Conservation (phyloP, 2,888 invertebrate species). For the Charanyca ferruginea region DNA sequence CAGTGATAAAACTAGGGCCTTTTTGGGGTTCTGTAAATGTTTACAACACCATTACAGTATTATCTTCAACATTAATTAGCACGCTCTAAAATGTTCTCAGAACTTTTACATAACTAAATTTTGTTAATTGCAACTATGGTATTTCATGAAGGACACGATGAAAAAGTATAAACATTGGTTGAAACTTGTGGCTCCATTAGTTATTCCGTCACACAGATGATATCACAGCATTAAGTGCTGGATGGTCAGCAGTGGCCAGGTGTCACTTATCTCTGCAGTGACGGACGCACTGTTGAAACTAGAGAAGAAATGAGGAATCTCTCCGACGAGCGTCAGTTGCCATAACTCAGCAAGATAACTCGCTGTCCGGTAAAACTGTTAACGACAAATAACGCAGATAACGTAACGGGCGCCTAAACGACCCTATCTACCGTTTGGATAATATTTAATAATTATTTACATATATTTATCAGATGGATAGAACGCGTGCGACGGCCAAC, state of each 20-base stretch:
- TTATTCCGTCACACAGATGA: slow-evolving; percentile 62
- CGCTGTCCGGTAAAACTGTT: slow-evolving; percentile 83
- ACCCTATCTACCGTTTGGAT: slow-evolving; percentile 86
- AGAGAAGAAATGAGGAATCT: slow-evolving; percentile 79
- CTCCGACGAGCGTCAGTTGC: slow-evolving; percentile 72
- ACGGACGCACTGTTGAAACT: slow-evolving; percentile 80
- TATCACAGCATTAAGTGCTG: slow-evolving; percentile 62
- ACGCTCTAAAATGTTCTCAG: too few species aligned
- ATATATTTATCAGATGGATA: slow-evolving; percentile 87
- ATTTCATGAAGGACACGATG: slow-evolving; percentile 41
- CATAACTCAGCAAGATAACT: slow-evolving; percentile 88
- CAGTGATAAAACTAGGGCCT: too few species aligned
- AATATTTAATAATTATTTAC: slow-evolving; percentile 90
- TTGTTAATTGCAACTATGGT: too few species aligned
- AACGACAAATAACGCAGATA: slow-evolving; percentile 90
- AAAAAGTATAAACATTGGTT: slow-evolving; percentile 57
- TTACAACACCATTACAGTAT: too few species aligned
- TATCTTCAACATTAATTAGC: too few species aligned
- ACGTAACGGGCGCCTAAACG: slow-evolving; percentile 88
- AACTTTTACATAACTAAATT: too few species aligned
- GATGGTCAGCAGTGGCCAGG: slow-evolving; percentile 64
- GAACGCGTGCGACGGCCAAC: slow-evolving; percentile 79
- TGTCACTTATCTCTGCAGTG: slow-evolving; percentile 77
- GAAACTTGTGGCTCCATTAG: slow-evolving; percentile 52
- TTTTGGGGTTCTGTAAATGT: too few species aligned